These are phyloP conservation scores for Myanophis thanlyinensis DNA, from an alignment of 2,113 vertebrate genomes.

Conservation along the genomic window DNA sequence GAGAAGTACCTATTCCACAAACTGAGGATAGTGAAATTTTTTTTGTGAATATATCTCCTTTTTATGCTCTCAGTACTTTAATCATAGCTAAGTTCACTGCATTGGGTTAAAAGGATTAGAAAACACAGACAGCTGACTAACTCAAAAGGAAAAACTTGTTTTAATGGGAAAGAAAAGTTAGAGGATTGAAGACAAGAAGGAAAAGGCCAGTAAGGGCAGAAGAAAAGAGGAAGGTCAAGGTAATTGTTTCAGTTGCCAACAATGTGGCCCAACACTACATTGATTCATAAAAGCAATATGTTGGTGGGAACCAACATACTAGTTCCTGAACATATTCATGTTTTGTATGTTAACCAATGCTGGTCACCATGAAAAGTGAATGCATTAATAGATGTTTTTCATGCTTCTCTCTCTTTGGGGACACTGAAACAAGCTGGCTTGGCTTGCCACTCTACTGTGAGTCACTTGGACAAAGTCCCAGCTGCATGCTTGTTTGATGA, in stretches of 20 bases:
- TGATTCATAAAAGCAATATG: neutral
- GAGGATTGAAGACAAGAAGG: neutral
- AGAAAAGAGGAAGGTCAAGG: neutral
- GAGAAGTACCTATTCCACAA: neutral
- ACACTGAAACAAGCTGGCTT: neutral
- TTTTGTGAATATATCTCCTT: neutral
- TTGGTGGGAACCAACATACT: neutral
- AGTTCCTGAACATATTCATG: neutral
- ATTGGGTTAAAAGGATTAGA: neutral
- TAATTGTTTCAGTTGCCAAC: neutral
- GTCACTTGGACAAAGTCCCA: neutral
- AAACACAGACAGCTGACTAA: neutral
- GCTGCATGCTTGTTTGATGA: neutral
- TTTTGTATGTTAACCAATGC: neutral
- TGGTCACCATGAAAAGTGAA: constrained; percentile 17
- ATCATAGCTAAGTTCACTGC: neutral
- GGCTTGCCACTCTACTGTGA: neutral
- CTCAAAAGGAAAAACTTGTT: neutral
- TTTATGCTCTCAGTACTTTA: neutral
- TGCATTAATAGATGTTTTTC: neutral
- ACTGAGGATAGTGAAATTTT: neutral
- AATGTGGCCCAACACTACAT: neutral
- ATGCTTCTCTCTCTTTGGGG: neutral
- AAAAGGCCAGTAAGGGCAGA: neutral
- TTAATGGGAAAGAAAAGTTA: neutral